A percentile compares a stretch with the other conserved stretches of the same genome.
These are phyloP conservation scores for Nemapogon koenigi DNA, from an alignment of 2,888 invertebrate species.

Conservation along the genomic window DNA sequence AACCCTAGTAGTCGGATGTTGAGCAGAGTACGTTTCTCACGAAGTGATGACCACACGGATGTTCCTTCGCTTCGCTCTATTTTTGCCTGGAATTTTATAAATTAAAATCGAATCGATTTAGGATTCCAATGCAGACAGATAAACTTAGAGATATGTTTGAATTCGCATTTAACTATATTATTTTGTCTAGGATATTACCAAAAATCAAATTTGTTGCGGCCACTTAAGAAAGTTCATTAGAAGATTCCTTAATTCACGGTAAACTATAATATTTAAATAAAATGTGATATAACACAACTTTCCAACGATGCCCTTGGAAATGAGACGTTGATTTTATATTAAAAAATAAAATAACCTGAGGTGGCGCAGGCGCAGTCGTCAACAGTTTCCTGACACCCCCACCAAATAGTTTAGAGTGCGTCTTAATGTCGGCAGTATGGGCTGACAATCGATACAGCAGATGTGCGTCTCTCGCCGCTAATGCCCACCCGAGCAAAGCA, in stretches of 20 bases:
- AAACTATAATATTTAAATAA: too few species aligned
- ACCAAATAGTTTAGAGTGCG: constrained; percentile 87
- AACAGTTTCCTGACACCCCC: constrained; percentile 88
- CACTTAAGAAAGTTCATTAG: too few species aligned
- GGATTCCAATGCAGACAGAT: too few species aligned
- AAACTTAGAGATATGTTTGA: too few species aligned
- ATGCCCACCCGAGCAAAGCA: constrained; percentile 89
- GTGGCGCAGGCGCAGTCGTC: constrained; percentile 73
- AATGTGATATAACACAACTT: too few species aligned
- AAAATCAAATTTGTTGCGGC: too few species aligned
- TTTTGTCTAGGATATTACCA: too few species aligned
- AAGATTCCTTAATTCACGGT: too few species aligned
- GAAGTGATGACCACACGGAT: constrained; percentile 72
- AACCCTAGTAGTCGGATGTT: constrained; percentile 90
- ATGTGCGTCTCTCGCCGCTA: constrained; percentile 93
- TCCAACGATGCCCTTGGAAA: too few species aligned
- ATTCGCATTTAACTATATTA: too few species aligned
- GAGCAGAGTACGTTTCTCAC: constrained; percentile 87
- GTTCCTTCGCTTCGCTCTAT: constrained; percentile 62
- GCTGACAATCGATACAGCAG: constrained; percentile 87
- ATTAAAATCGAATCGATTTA: too few species aligned
- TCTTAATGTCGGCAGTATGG: constrained; percentile 76
- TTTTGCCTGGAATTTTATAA: constrained; percentile 49
- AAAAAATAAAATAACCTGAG: constrained; percentile 27
- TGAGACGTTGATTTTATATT: too few species aligned